Conservation (phyloP, 2,113 vertebrate genomes). For the Entelurus aequoreus region DNA sequence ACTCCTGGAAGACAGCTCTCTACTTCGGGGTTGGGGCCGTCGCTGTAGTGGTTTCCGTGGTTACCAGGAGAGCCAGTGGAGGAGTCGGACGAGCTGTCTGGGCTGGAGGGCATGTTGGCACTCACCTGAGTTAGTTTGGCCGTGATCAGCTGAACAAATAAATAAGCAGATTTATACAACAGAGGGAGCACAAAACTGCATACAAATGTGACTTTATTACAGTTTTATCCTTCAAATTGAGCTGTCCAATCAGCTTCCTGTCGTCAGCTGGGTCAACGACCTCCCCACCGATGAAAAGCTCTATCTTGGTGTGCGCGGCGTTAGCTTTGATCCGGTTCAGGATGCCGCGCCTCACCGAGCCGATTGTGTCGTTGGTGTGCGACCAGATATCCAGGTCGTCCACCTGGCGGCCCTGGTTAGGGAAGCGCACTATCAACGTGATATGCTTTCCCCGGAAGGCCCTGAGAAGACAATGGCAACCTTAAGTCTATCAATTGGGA, state of each 20-base stretch:
- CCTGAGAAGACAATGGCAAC: slow-evolving; percentile 66
- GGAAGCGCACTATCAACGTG: slow-evolving; percentile 93
- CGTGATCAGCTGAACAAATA: slow-evolving; percentile 83
- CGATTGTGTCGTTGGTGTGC: slow-evolving; percentile 98
- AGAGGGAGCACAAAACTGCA: neutral
- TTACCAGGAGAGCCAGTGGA: slow-evolving; percentile 98
- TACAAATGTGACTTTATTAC: slow-evolving; percentile 61
- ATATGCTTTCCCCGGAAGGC: slow-evolving; percentile 98
- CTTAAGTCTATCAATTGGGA: neutral
- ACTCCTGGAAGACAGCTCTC: slow-evolving; percentile 98
- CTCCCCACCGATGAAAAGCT: slow-evolving; percentile 94
- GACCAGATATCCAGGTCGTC: slow-evolving; percentile 99
- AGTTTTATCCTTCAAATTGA: slow-evolving; percentile 98
- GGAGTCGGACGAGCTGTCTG: slow-evolving; percentile 97
- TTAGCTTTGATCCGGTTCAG: slow-evolving; percentile 97
- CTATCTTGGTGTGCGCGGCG: slow-evolving; percentile 94
- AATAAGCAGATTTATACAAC: neutral
- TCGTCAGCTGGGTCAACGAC: slow-evolving; percentile 97
- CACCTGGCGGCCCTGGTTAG: slow-evolving; percentile 96
- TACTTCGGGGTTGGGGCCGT: slow-evolving; percentile 96
- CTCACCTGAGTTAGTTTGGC: slow-evolving; percentile 99
- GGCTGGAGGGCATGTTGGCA: slow-evolving; percentile 99
- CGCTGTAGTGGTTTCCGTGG: slow-evolving; percentile 97
- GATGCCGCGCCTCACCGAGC: slow-evolving; percentile 93
- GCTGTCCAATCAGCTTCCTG: slow-evolving; percentile 93